Conservation (phyloP, 1,140 invertebrate genomes). For the Drosophila tristis region DNA sequence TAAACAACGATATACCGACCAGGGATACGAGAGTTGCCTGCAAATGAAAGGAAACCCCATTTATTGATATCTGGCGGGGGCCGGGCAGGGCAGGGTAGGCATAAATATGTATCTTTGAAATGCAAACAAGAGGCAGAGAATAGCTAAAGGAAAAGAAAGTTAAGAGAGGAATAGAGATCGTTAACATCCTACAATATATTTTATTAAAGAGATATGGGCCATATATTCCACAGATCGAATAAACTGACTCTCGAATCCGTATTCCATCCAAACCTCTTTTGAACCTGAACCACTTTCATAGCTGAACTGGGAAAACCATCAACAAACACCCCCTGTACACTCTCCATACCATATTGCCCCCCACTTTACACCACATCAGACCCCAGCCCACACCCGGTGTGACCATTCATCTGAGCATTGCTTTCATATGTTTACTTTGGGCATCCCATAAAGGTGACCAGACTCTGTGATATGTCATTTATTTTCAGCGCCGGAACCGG, state of each 20-base stretch:
- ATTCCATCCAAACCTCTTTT: no score
- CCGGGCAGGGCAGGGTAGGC: not conserved
- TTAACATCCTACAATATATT: no score
- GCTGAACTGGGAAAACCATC: no score
- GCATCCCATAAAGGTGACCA: slow-evolving; percentile 74
- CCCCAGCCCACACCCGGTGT: slow-evolving; percentile 1
- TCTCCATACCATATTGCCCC: slow-evolving; percentile 12
- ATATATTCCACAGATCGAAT: no score
- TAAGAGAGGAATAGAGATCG: no score
- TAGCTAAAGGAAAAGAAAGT: no score
- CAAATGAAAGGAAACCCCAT: slow-evolving; percentile 37
- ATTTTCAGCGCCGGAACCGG: slow-evolving; percentile 55
- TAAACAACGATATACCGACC: slow-evolving; percentile 23
- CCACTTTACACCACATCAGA: not conserved
- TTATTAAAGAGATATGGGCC: no score
- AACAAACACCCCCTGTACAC: not conserved
- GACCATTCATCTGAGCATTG: slow-evolving; percentile 16
- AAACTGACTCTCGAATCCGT: no score
- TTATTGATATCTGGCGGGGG: slow-evolving; percentile 34
- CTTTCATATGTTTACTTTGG: slow-evolving; percentile 60
- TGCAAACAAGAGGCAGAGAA: not conserved
- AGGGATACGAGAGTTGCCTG: slow-evolving; percentile 37
- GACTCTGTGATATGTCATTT: slow-evolving; percentile 77
- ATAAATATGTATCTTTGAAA: no score
- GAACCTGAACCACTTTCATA: no score